A percentile compares a stretch with the other conserved stretches of the same genome.
Conservation (phyloP, 2,113 vertebrate genomes). For the Raja brachyura region DNA sequence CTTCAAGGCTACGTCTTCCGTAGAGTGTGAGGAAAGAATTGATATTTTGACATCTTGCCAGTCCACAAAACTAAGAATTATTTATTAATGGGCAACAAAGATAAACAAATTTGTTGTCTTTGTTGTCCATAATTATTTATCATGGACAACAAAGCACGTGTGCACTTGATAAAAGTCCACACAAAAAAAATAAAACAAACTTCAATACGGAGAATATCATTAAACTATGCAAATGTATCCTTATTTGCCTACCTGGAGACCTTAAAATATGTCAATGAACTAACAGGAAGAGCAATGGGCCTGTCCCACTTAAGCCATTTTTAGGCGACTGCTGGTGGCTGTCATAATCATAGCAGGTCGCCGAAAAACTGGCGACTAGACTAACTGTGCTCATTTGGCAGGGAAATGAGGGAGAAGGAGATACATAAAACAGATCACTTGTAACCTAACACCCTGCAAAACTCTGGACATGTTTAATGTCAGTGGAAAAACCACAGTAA, state of each 20-base stretch:
- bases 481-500: not conserved
- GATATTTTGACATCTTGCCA: not conserved
- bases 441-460: conserved; percentile 11
- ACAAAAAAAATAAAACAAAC: not conserved
- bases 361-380: too few relatives aligned
- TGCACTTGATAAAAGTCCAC: not conserved
- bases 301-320: too few relatives aligned
- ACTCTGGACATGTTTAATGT: conserved; percentile 17
- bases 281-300: not conserved
- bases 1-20: not conserved
- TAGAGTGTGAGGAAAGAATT: not conserved
- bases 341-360: too few relatives aligned
- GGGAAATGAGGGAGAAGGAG: not conserved
- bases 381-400: not conserved
- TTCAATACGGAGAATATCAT: not conserved
- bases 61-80: not conserved
- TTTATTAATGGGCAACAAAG: not conserved
- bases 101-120: too few relatives aligned
- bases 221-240: conserved; percentile 29
- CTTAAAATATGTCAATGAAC: not conserved
- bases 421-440: not conserved
- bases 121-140: conserved; percentile 14
- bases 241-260: conserved; percentile 25
- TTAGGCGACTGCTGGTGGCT: too few relatives aligned
- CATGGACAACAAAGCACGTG: not conserved